phyloP scores from a whole-genome alignment of 1,140 invertebrate species.

The Drosophila lowei region DNA sequence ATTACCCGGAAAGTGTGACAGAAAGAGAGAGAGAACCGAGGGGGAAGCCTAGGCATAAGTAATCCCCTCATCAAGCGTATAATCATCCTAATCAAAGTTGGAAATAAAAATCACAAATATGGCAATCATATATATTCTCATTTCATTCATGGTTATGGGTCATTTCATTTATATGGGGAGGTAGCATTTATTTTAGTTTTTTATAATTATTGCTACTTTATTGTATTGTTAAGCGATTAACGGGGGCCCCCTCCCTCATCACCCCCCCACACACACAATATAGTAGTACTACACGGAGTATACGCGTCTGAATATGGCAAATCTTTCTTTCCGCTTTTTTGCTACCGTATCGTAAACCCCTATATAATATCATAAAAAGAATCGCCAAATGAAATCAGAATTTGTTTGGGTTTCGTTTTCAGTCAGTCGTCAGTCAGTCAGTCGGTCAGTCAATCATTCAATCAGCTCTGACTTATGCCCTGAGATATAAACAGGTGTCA shows the following conservation, averaged over 20 bases:
- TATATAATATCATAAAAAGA: constrained; percentile 61
- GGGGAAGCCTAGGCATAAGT: constrained; percentile 1
- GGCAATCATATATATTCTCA: constrained; percentile 72
- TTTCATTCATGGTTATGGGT: constrained; percentile 67
- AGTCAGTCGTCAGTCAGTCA: constrained; percentile 6
- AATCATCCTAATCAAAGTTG: constrained; percentile 73
- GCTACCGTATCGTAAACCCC: constrained; percentile 50
- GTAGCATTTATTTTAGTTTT: constrained; percentile 76
- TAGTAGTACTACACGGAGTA: constrained; percentile 31
- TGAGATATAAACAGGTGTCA: constrained; percentile 44
- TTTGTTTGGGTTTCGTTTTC: constrained; percentile 22
- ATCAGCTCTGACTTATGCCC: constrained; percentile 43
- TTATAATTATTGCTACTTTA: constrained; percentile 83
- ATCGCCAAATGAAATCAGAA: constrained; percentile 48
- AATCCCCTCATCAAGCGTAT: constrained; percentile 46
- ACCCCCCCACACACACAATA: not conserved
- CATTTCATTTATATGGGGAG: constrained; percentile 41
- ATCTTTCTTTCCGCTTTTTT: constrained; percentile 58
- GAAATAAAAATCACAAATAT: constrained; percentile 78
- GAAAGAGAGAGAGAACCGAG: constrained; percentile 1
- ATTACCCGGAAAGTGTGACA: not conserved
- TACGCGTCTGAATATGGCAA: constrained; percentile 47
- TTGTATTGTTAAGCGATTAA: constrained; percentile 82
- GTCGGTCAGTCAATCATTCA: constrained; percentile 13
- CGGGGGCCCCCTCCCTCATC: constrained; percentile 9